phyloP scores from a whole-genome alignment of 2,797 vertebrate genomes.

The Lepilemur septentrionalis region DNA sequence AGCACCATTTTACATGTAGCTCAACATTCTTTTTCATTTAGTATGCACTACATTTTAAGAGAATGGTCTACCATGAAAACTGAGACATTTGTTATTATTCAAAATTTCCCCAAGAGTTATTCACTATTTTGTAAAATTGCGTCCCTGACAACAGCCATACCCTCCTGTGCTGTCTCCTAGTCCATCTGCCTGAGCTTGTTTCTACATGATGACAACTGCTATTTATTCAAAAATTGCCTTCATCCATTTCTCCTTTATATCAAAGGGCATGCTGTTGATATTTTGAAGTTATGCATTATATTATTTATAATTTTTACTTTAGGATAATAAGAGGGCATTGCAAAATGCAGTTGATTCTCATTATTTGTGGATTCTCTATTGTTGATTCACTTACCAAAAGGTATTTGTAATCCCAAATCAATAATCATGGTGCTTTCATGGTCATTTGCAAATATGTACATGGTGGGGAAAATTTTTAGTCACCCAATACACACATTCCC shows the following conservation, averaged over 20 bases:
- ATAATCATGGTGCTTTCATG: not conserved
- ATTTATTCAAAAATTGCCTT: not conserved
- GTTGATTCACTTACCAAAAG: not conserved
- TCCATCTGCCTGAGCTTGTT: not conserved
- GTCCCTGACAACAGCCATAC: not conserved
- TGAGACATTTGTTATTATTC: not conserved
- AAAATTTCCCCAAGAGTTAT: not conserved
- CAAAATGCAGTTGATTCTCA: not conserved
- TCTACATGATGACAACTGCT: not conserved
- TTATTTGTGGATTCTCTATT: not conserved
- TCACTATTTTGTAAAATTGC: not conserved
- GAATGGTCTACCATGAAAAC: not conserved
- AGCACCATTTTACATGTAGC: not conserved
- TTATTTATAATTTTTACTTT: not conserved
- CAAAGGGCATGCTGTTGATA: not conserved
- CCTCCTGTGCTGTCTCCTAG: not conserved
- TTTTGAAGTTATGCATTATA: not conserved
- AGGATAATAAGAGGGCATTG: not conserved
- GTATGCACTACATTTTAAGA: not conserved
- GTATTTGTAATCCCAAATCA: not conserved
- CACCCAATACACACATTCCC: rapidly evolving
- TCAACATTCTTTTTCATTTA: not conserved
- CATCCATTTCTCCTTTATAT: not conserved
- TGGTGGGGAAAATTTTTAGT: not conserved
- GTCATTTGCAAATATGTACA: not conserved